phyloP scores from a whole-genome alignment of 35 echinoderm and acorn worm species.

The Stichopus chloronotus region DNA sequence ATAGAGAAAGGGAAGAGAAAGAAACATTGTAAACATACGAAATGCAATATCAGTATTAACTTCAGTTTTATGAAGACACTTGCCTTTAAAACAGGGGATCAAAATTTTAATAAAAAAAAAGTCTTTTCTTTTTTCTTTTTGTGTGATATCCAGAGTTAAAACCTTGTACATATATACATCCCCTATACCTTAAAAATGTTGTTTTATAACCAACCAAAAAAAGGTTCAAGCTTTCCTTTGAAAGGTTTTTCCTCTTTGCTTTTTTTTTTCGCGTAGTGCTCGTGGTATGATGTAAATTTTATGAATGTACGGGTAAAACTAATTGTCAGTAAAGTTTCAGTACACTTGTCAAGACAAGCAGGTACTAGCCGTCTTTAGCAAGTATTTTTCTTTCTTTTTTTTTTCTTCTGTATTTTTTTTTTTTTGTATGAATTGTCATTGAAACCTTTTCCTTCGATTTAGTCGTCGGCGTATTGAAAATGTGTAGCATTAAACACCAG shows the following conservation, averaged over 20 bases:
- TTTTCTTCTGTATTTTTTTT: no score
- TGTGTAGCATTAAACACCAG: no score
- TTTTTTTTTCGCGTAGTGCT: neutral
- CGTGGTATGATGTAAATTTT: neutral
- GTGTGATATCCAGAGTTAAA: neutral
- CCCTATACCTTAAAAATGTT: neutral
- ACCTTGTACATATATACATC: neutral
- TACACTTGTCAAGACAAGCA: neutral
- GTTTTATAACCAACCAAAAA: neutral
- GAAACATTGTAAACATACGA: neutral
- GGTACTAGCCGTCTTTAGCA: no score
- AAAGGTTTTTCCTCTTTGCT: neutral
- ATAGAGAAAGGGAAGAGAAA: no score
- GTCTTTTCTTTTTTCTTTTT: neutral
- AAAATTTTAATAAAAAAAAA: neutral
- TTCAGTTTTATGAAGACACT: constrained; percentile 36
- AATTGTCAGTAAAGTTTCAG: neutral
- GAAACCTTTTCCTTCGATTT: no score
- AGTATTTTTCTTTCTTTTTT: no score
- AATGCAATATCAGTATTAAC: constrained; percentile 11
- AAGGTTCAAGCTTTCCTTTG: neutral
- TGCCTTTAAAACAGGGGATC: constrained; percentile 31
- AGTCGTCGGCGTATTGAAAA: no score
- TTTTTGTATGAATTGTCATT: no score
- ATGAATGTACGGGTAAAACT: neutral